Base-by-base conservation (phyloP, 1,140 invertebrate species). In the Ceratina calcarata region DNA sequence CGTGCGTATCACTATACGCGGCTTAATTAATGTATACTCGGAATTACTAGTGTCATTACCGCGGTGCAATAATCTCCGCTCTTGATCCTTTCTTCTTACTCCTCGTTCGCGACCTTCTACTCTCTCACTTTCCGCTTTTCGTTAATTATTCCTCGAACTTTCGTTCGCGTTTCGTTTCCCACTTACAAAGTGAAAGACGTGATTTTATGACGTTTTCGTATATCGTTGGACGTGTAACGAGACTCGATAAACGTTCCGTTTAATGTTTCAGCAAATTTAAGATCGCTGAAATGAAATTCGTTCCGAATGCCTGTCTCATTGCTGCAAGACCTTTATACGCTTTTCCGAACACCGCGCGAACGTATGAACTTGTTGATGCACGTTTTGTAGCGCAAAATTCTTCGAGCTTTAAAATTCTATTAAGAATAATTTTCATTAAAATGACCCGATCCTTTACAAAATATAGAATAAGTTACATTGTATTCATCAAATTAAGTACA, bases 141-240 rank as follows among this genome's bases (percentile, higher is more conserved):
- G 57, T 67, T 37, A 77, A 77, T 77, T 81, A 76, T 83, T 82
- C 55, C 6, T 10, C 7, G 4, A 51, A 62, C 58, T 62, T 74
- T 57, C 49, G 3, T 64, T 37, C 20, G 72, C 27, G 16, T 45
- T n/a, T 57, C 22, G 18, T 70, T n/a, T 37, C 18, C 16, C 49
- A 10, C 8, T 2, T 7, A 22, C 22, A 27, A 57, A 66, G 6
- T 22, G 20, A 12, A 20, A n/a, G 18, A 62, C 22, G 24, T 45
- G 37, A n/a, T 27, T 51, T 13, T n/a, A n/a, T 8, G 32, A 15
- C 18, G 8, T 2, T 20, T 2, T 37, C 18, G 2, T 32, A 32
- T 13, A 13, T 20, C 22, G 22, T 58, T 27, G 15, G 58, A 18
- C 37, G 62, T 18, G 62, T 65, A 37, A 58, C 0, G 24, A 32